Conservation (phyloP, 1,140 invertebrate species). For the Drosophila fuyamai region DNA sequence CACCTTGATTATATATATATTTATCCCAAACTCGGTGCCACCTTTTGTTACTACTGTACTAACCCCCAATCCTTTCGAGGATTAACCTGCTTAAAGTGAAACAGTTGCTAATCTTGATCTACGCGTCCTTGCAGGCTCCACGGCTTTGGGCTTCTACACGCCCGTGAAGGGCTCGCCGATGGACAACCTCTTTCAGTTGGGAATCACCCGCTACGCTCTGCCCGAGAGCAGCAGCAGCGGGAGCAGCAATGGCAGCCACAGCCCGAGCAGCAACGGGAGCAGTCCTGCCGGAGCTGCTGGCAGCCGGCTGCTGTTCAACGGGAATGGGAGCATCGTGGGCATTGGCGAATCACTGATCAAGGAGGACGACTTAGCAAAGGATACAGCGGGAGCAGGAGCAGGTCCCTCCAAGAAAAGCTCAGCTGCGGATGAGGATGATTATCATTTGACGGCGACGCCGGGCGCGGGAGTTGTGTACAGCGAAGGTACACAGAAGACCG, state of each 20-base stretch:
- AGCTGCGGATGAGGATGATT: constrained; percentile 69
- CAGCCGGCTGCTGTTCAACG: constrained; percentile 36
- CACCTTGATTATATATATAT: constrained; percentile 17
- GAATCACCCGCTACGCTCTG: constrained; percentile 86
- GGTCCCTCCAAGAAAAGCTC: constrained; percentile 44
- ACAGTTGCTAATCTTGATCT: background rate
- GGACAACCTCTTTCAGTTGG: constrained; percentile 87
- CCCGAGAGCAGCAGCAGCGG: constrained; percentile 53
- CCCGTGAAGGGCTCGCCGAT: constrained; percentile 87
- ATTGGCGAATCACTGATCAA: constrained; percentile 63
- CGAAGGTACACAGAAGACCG: constrained; percentile 87
- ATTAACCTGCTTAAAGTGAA: constrained; percentile 2
- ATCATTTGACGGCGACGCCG: constrained; percentile 85
- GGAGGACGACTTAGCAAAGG: constrained; percentile 12
- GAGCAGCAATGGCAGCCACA: constrained; percentile 41
- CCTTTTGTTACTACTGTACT: constrained; percentile 23
- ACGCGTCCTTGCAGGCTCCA: constrained; percentile 73
- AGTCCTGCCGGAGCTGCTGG: constrained; percentile 41
- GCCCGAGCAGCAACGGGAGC: constrained; percentile 53
- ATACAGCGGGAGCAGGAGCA: constrained; percentile 4
- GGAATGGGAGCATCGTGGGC: constrained; percentile 61
- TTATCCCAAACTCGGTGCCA: constrained; percentile 29
- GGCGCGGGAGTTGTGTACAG: constrained; percentile 87
- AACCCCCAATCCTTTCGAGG: background rate
- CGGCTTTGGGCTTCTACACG: constrained; percentile 87